Percentiles rank a stretch among this genome's conserved stretches.
Evolutionary conservation across 2,113 vertebrate genomes (phyloP).

Genomic region (Excalfactoria chinensis): DNA sequence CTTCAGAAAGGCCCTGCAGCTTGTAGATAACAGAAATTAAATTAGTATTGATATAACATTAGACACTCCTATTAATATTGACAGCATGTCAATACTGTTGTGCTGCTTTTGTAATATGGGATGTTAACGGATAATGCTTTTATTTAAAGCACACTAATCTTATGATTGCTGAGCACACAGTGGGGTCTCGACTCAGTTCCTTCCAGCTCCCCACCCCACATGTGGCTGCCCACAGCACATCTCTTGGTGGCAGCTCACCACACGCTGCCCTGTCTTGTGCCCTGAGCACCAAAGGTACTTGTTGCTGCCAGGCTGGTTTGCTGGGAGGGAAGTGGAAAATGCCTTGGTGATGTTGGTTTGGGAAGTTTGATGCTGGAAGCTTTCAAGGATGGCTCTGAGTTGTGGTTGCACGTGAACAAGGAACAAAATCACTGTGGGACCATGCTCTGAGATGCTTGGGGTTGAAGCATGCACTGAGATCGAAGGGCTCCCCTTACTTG

Average conservation of each 20-base stretch:
- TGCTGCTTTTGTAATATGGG: slow-evolving; percentile 69
- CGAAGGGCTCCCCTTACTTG: neutral
- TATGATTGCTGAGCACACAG: slow-evolving; percentile 42
- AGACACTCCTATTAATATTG: slow-evolving; percentile 78
- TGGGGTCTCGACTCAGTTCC: neutral
- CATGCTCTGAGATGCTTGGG: rapidly evolving
- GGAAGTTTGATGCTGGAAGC: neutral
- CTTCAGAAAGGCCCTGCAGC: slow-evolving; percentile 65
- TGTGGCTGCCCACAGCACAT: neutral
- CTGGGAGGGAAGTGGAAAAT: neutral
- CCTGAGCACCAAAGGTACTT: too few species aligned
- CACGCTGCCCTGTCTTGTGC: neutral
- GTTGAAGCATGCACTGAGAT: neutral
- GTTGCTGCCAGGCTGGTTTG: neutral
- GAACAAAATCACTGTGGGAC: neutral
- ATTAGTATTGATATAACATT: slow-evolving; percentile 78
- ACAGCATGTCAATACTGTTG: slow-evolving; percentile 72
- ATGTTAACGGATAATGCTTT: slow-evolving; percentile 72
- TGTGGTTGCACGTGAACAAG: neutral
- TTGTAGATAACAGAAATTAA: slow-evolving; percentile 74
- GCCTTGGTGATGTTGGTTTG: too few species aligned
- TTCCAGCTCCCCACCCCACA: neutral
- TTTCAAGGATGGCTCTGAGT: neutral
- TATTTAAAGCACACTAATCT: slow-evolving; percentile 73
- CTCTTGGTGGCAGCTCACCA: neutral